Percentiles rank a stretch among this genome's conserved stretches.
phyloP scores from a whole-genome alignment of 2,888 invertebrate species.

The Pandemis cinnamomeana region DNA sequence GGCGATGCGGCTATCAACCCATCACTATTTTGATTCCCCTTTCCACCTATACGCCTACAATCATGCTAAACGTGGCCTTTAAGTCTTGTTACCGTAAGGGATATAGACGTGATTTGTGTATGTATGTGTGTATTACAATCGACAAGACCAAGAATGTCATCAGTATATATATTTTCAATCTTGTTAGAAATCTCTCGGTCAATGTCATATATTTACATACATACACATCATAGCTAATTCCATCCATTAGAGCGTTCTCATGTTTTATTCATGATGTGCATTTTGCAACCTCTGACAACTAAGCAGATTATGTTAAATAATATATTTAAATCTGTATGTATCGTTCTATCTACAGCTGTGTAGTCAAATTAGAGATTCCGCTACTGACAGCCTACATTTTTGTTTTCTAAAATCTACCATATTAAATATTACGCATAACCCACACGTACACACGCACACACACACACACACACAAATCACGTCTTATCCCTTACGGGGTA shows the following conservation, averaged over 20 bases:
- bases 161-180: not conserved
- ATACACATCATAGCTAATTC: not conserved
- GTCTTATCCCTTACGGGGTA: too few species aligned
- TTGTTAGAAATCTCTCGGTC: conserved; percentile 38
- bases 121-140: too few species aligned
- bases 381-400: not conserved
- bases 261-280: conserved; percentile 27
- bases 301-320: conserved; percentile 32
- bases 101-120: too few species aligned
- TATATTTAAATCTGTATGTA: not conserved
- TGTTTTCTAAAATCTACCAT: too few species aligned
- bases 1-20: too few species aligned
- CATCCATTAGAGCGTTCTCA: conserved; percentile 18
- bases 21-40: too few species aligned
- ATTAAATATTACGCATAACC: too few species aligned
- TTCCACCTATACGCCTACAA: too few species aligned
- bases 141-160: not conserved
- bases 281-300: conserved; percentile 33
- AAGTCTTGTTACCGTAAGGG: too few species aligned
- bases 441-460: too few species aligned
- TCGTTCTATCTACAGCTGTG: not conserved
- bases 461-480: too few species aligned
- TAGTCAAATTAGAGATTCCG: not conserved
- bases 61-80: too few species aligned
- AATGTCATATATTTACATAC: conserved; percentile 27